These are phyloP conservation scores for Trichomalopsis sarcophagae DNA, from an alignment of 1,140 invertebrate species.

Conservation along the genomic window DNA sequence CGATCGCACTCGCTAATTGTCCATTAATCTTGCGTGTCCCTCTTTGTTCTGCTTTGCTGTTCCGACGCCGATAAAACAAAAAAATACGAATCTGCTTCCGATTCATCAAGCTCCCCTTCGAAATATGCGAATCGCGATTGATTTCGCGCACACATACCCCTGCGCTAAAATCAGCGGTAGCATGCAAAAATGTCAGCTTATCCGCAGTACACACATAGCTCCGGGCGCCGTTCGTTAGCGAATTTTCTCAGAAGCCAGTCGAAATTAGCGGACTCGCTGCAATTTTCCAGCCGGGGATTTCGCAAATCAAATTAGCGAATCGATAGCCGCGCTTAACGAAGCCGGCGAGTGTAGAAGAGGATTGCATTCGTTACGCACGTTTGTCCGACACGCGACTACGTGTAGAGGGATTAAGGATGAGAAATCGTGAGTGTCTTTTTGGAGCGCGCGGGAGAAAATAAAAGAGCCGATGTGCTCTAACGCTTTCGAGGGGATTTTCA, in stretches of 20 bases:
- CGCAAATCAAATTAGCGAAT: slow-evolving; percentile 22
- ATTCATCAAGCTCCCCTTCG: background rate
- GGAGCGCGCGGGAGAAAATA: no score
- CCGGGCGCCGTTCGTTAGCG: slow-evolving; percentile 6
- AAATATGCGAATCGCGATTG: no score
- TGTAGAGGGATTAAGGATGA: no score
- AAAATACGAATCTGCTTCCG: background rate
- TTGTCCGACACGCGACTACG: background rate
- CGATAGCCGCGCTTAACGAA: slow-evolving; percentile 17
- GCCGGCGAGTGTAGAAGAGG: background rate
- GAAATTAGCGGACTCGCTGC: slow-evolving; percentile 14
- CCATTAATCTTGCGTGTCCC: no score
- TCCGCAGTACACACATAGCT: background rate
- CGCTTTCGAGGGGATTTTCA: no score
- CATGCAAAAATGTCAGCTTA: background rate
- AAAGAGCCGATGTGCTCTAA: no score
- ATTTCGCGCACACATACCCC: background rate
- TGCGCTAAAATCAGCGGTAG: background rate
- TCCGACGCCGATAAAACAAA: background rate
- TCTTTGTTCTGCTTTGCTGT: no score
- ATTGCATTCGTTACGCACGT: background rate
- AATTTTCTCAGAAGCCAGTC: background rate
- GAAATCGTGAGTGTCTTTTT: no score
- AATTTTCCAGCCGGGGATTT: background rate
- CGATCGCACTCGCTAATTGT: no score